Percentiles rank a stretch among this genome's conserved stretches.
These are phyloP conservation scores for Cydia amplana DNA, from an alignment of 1,140 invertebrate genomes.

Conservation along the genomic window DNA sequence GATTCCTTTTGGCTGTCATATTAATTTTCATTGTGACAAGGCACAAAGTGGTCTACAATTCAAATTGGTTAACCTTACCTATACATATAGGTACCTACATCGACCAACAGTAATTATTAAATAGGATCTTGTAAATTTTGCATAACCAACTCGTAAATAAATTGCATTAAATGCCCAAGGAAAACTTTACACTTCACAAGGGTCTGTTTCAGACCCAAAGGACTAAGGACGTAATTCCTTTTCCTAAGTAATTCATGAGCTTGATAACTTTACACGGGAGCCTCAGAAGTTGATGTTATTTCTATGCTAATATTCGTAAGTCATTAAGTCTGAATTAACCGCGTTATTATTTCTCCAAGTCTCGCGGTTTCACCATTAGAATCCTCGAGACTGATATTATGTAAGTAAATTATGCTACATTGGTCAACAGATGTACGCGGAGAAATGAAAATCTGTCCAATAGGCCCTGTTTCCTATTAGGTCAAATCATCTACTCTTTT, in stretches of 20 bases:
- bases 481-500: too few relatives aligned
- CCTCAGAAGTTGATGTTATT: conserved; percentile 29
- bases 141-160: background rate
- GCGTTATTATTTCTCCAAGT: conserved; percentile 5
- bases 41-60: conserved; percentile 1
- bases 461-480: background rate
- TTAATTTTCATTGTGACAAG: background rate
- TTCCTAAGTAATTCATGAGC: conserved; percentile 7
- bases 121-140: background rate
- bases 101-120: background rate
- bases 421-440: conserved; percentile 11
- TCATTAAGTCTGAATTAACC: conserved; percentile 31
- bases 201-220: background rate
- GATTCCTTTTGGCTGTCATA: background rate
- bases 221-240: background rate
- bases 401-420: background rate
- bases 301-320: conserved; percentile 31
- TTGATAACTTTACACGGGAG: conserved; percentile 14
- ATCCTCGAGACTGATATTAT: conserved; percentile 22
- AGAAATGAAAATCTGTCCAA: background rate
- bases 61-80: background rate
- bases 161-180: conserved; percentile 15
- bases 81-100: background rate
- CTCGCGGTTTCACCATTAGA: conserved; percentile 19
- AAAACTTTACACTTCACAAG: background rate